Evolutionary conservation across 53 echinoderm and acorn worm genomes (phyloP).

Genomic region (Arbacia lixula): DNA sequence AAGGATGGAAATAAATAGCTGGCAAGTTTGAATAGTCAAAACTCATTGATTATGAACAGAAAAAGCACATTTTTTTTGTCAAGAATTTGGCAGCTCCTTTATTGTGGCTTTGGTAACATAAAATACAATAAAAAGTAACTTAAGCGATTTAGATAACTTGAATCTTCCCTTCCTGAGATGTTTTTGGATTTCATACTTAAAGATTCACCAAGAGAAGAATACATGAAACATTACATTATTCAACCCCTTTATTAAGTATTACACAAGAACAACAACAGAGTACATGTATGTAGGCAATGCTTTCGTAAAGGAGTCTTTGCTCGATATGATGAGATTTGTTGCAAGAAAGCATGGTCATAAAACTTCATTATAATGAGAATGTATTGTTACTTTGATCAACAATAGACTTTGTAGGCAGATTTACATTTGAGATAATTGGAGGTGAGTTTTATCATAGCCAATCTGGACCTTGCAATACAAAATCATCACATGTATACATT

Average conservation of each 20-base stretch:
- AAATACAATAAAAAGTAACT: constrained; percentile 30
- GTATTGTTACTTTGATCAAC: constrained; percentile 10
- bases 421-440: constrained; percentile 30
- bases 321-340: too few species aligned
- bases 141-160: constrained; percentile 9
- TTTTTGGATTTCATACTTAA: constrained; percentile 22
- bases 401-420: constrained; percentile 28
- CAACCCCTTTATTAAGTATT: constrained; percentile 20
- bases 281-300: constrained; percentile 21
- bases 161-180: constrained; percentile 18
- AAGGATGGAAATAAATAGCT: constrained; percentile 9
- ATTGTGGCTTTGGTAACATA: constrained; percentile 27
- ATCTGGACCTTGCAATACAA: constrained; percentile 26
- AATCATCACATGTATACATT: constrained; percentile 30
- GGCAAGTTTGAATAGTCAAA: constrained; percentile 20
- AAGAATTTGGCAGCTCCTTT: constrained; percentile 21
- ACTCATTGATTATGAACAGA: constrained; percentile 18
- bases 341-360: too few species aligned
- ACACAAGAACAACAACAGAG: constrained; percentile 22
- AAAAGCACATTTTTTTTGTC: constrained; percentile 30
- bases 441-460: constrained; percentile 26
- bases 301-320: constrained; percentile 28
- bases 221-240: constrained; percentile 30
- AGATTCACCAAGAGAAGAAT: constrained; percentile 18
- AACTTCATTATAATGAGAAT: too few species aligned